Evolutionary conservation across 2,888 invertebrate species (phyloP).

Genomic region (Alsophila aescularia): DNA sequence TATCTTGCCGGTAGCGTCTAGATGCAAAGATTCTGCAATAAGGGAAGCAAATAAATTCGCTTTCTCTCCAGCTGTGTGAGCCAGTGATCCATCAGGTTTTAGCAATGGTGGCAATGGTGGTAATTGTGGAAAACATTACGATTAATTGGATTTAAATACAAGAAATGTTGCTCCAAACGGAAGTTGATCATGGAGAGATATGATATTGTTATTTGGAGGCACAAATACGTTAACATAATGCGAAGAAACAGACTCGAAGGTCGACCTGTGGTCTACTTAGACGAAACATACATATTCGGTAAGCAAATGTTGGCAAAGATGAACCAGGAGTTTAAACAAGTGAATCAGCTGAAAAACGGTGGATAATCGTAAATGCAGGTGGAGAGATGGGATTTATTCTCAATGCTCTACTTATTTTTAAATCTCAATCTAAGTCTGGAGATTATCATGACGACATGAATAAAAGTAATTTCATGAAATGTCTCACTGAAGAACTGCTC

Average conservation of each 20-base stretch:
- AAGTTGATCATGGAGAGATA: constrained; percentile 17
- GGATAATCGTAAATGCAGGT: constrained; percentile 16
- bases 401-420: constrained; percentile 23
- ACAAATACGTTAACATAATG: constrained; percentile 1
- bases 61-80: too few relatives aligned
- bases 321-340: background rate
- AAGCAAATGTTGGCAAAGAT: background rate
- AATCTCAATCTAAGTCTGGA: too few relatives aligned
- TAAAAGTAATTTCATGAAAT: too few relatives aligned
- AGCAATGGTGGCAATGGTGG: too few relatives aligned
- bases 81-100: too few relatives aligned
- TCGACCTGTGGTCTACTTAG: constrained; percentile 9
- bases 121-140: constrained; percentile 16
- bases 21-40: too few relatives aligned
- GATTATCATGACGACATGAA: too few relatives aligned
- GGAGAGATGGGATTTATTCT: constrained; percentile 25
- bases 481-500: too few relatives aligned
- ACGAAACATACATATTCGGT: too few relatives aligned
- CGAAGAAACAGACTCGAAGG: constrained; percentile 8
- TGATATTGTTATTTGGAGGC: constrained; percentile 18
- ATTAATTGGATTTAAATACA: constrained; percentile 7
- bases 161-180: constrained; percentile 18
- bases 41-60: too few relatives aligned
- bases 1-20: too few relatives aligned
- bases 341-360: background rate